A percentile compares a stretch with the other conserved stretches of the same genome.
Conservation (phyloP, 2,113 vertebrate species). For the Motacilla tschutschensis region DNA sequence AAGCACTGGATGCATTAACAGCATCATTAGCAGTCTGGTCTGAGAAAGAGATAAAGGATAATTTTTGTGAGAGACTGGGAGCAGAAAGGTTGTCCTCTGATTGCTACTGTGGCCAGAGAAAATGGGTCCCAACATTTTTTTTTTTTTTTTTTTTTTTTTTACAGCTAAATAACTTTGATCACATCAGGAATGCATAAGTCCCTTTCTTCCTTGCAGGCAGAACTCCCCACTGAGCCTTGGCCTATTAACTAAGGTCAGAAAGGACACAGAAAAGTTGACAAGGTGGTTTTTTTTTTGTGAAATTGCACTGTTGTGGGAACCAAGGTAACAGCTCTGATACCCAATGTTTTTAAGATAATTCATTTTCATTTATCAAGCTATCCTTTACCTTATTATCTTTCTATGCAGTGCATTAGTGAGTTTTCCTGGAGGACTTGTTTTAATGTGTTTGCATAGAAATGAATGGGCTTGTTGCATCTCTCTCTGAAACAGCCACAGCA, state of each 20-base stretch:
- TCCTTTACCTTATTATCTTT: neutral
- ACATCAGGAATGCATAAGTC: neutral
- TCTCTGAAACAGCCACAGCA: neutral
- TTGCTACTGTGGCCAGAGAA: neutral
- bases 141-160: neutral
- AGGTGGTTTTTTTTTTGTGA: neutral
- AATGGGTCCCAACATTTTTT: neutral
- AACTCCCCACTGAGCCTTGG: neutral
- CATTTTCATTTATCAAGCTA: neutral
- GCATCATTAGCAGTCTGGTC: neutral
- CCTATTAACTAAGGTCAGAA: constrained; percentile 7
- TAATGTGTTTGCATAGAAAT: constrained; percentile 2
- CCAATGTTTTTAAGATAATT: neutral
- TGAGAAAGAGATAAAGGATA: neutral
- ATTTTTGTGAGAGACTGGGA: neutral
- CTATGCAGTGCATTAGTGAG: neutral
- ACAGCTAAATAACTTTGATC: neutral
- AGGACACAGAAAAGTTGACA: neutral
- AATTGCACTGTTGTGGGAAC: neutral
- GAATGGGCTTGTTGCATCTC: neutral
- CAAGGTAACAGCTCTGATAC: neutral
- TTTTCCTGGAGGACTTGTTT: neutral
- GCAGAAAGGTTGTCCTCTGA: neutral
- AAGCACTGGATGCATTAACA: neutral
- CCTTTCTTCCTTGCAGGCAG: neutral